These are phyloP conservation scores for Catagonus wagneri DNA, from an alignment of 2,113 vertebrate species.

Conservation along the genomic window DNA sequence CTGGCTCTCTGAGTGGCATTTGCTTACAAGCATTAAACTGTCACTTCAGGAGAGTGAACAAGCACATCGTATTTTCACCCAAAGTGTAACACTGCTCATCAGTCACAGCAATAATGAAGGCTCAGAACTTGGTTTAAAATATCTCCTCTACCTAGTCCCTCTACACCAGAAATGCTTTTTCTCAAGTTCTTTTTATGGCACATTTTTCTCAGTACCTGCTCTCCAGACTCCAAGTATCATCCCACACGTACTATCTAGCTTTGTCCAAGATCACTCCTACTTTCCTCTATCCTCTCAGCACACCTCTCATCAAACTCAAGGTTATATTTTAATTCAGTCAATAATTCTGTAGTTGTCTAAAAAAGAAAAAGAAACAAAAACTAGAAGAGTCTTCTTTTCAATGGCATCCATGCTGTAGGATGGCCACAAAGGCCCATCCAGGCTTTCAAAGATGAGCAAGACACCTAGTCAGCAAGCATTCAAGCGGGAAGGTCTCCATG, in stretches of 20 bases:
- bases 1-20: neutral
- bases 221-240: neutral
- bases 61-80: neutral
- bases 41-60: neutral
- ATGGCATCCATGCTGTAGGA: neutral
- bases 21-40: neutral
- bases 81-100: neutral
- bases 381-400: neutral
- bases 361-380: neutral
- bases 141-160: neutral
- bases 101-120: neutral
- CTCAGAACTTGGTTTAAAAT: neutral
- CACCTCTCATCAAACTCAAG: conserved; percentile 51
- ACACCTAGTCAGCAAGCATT: neutral
- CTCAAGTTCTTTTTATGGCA: neutral
- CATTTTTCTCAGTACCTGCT: neutral
- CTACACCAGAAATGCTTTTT: neutral
- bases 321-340: neutral
- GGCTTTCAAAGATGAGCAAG: neutral
- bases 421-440: neutral
- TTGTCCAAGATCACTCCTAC: neutral
- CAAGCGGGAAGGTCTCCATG: neutral
- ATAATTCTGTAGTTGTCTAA: neutral
- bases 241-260: neutral
- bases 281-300: neutral